A percentile compares a stretch with the other conserved stretches of the same genome.
Evolutionary conservation across 1,140 invertebrate genomes (phyloP).

Genomic region (Philotrypesis tridentata): DNA sequence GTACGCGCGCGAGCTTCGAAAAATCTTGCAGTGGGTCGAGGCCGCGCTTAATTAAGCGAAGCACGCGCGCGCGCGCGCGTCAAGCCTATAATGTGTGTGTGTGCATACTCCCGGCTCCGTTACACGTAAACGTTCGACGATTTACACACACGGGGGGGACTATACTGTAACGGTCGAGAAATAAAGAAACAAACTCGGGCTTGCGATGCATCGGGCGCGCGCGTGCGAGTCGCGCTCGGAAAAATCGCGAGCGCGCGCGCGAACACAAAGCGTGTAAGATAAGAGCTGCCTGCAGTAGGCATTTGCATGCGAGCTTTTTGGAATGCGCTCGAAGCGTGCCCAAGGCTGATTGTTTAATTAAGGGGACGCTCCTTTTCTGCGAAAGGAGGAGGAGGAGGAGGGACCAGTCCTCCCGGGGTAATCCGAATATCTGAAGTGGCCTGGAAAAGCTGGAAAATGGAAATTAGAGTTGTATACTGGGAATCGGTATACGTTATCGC

Average conservation of each 20-base stretch:
- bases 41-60: not conserved
- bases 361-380: not conserved
- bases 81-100: too few species aligned
- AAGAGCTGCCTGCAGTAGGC: too few species aligned
- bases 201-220: not conserved
- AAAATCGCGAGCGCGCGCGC: not conserved
- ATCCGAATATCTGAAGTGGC: too few species aligned
- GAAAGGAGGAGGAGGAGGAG: too few species aligned
- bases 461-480: too few species aligned
- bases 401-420: too few species aligned
- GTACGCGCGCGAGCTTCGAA: not conserved
- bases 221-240: not conserved
- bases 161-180: not conserved
- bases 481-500: too few species aligned
- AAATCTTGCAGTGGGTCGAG: not conserved
- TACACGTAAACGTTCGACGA: too few species aligned
- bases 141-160: too few species aligned
- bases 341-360: not conserved
- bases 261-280: not conserved
- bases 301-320: not conserved
- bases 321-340: not conserved
- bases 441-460: too few species aligned
- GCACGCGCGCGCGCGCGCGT: not conserved
- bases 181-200: not conserved
- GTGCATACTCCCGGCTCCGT: not conserved